phyloP scores from a whole-genome alignment of 1,140 invertebrate species.

The Ditylenchus dipsaci region DNA sequence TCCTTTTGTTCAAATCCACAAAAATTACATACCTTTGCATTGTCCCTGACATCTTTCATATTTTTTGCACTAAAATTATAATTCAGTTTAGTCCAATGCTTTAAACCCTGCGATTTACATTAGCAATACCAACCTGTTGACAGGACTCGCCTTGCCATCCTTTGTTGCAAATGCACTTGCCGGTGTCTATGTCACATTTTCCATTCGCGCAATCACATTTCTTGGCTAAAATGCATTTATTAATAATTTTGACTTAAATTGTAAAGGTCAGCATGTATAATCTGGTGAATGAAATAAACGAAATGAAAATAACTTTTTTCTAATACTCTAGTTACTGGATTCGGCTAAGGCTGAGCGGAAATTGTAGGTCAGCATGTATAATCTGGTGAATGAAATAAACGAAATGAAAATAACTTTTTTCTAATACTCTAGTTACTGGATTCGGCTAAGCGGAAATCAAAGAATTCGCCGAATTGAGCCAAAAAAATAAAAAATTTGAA shows the following conservation, averaged over 20 bases:
- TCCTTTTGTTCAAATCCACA: not conserved
- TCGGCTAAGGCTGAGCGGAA: too few relatives aligned
- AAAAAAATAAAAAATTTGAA: too few relatives aligned
- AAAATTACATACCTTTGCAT: slow-evolving; percentile 8
- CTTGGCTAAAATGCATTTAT: not conserved
- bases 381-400: too few relatives aligned
- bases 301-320: too few relatives aligned
- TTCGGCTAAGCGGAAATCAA: too few relatives aligned
- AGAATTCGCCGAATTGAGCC: too few relatives aligned
- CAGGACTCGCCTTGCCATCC: slow-evolving; percentile 22
- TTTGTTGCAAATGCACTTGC: slow-evolving; percentile 11
- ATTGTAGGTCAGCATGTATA: too few relatives aligned
- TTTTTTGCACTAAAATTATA: slow-evolving; percentile 15
- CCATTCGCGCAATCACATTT: slow-evolving; percentile 28
- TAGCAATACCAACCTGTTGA: slow-evolving; percentile 15
- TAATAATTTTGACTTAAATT: not conserved
- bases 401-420: too few relatives aligned
- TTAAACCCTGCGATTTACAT: not conserved
- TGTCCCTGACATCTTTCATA: slow-evolving; percentile 19
- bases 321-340: too few relatives aligned
- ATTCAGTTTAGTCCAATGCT: not conserved
- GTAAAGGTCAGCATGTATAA: not conserved
- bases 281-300: too few relatives aligned
- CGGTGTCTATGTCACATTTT: slow-evolving; percentile 10
- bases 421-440: too few relatives aligned